phyloP scores from a whole-genome alignment of 2,113 vertebrate genomes.

The Sus scrofa region DNA sequence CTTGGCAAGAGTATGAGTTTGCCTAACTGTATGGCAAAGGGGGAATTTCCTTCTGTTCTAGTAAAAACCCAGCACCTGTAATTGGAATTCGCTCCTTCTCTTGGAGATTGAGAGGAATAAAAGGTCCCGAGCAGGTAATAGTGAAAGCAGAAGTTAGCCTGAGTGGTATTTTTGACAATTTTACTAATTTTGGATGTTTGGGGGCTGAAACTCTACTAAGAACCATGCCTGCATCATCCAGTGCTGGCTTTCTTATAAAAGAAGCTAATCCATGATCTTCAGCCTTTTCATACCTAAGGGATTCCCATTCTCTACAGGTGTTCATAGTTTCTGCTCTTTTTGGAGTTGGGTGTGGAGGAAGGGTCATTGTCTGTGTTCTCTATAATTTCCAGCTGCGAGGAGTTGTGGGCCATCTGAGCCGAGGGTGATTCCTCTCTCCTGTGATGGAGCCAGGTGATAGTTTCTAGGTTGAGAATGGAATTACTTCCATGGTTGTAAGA shows the following conservation, averaged over 20 bases:
- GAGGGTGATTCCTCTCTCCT: not conserved
- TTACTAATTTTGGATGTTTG: slow-evolving; percentile 2
- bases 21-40: not conserved
- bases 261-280: not conserved
- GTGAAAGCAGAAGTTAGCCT: slow-evolving; percentile 5
- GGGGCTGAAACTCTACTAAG: not conserved
- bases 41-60: slow-evolving; percentile 11
- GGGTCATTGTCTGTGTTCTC: not conserved
- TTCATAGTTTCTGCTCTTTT: not conserved
- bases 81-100: not conserved
- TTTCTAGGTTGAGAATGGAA: slow-evolving; percentile 26
- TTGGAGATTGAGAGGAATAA: not conserved
- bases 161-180: not conserved
- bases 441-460: not conserved
- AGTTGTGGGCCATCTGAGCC: not conserved
- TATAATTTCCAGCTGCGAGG: not conserved
- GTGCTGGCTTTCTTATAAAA: not conserved
- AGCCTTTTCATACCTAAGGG: not conserved
- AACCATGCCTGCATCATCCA: not conserved
- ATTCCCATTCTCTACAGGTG: not conserved
- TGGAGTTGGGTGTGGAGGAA: not conserved
- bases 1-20: not conserved
- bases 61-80: not conserved
- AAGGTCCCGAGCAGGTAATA: not conserved
- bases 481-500: slow-evolving; percentile 5